Evolutionary conservation across 2,888 invertebrate genomes (phyloP), one percentile per base, ranked within the genome.

Genomic region (Lasiommata megera): DNA sequence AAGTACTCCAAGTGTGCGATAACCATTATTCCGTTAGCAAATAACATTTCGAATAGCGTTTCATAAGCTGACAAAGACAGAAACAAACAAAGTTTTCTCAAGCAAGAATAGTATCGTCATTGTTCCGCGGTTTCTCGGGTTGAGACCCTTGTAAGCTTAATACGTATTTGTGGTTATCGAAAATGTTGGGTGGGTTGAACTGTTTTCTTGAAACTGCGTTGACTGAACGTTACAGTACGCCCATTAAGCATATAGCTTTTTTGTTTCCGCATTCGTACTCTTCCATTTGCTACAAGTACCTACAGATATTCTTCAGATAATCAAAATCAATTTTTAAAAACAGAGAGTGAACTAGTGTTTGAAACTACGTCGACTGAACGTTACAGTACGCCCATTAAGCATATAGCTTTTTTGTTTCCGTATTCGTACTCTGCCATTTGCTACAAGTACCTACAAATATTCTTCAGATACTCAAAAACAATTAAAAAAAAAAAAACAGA

Each of bases 61-160:
- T 40, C 23, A 14, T 38, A 76, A 76, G 71, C 74, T 73, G 74
- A 75, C 70, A 73, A 76, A 77, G 79, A 77, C 76, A 73, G 65
- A 72, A 75, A 72, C 67, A 60, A 58, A 70, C 69, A 71, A 80
- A 83, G 82, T 79, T 82, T 46, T 72, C 68, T 61, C 67, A 83
- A 82, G 78, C 81, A 80, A 67, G 73, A 74, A 80, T 76, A 76
- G 76, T 77, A 74, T 81, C 81, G 73, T 80, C 81, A 75, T 77
- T 79, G 78, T 77, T 75, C 70, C 66, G 76, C 64, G 76, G 77
- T 77, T 68, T 61, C 63, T 60, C 70, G 69, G 28, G 70, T 67
- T 40, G 52, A 68, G 72, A 77, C 80, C 79, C 78, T 77, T 77
- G 73, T 75, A 73, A 72, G 73, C 69, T 72, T 72, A 77, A 77